Percentiles rank a stretch among this genome's conserved stretches.
Evolutionary conservation across 2,888 invertebrate genomes (phyloP).

Genomic region (Nycteola revayana): DNA sequence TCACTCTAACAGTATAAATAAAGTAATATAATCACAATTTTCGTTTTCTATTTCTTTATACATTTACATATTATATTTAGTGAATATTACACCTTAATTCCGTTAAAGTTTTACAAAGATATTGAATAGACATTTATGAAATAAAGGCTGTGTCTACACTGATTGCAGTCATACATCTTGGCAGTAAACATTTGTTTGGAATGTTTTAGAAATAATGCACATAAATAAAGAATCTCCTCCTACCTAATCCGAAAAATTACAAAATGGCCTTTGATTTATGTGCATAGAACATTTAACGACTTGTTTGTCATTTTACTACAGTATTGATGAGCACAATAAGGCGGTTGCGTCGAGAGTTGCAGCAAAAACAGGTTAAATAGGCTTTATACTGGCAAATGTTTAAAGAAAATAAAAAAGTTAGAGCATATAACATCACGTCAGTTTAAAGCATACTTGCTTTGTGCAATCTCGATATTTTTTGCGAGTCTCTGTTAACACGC

Average conservation of each 20-base stretch:
- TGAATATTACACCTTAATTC: too few species aligned
- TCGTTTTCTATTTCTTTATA: too few species aligned
- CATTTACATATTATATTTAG: too few species aligned
- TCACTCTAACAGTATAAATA: too few species aligned
- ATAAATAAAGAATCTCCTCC: conserved; percentile 29
- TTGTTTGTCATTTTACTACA: conserved; percentile 52
- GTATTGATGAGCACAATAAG: conserved; percentile 55
- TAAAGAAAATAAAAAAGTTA: conserved; percentile 33
- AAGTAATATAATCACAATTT: too few species aligned
- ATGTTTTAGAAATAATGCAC: conserved; percentile 21
- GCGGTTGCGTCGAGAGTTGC: conserved; percentile 38
- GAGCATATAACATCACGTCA: conserved; percentile 23
- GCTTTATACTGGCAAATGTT: conserved; percentile 37
- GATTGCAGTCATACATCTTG: conserved; percentile 8
- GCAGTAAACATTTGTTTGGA: conserved; percentile 20
- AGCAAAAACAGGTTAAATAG: conserved; percentile 55
- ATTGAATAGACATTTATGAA: conserved; percentile 16
- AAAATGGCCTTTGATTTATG: conserved; percentile 50
- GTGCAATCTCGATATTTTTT: conserved; percentile 28
- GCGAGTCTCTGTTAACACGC: conserved; percentile 25
- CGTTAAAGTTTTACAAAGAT: too few species aligned
- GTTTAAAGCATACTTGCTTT: conserved; percentile 20
- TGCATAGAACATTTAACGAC: conserved; percentile 54
- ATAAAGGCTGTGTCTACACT: conserved; percentile 4
- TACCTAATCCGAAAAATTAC: conserved; percentile 32